Conservation (phyloP, 2,888 invertebrate species). For the Molorchus minor region DNA sequence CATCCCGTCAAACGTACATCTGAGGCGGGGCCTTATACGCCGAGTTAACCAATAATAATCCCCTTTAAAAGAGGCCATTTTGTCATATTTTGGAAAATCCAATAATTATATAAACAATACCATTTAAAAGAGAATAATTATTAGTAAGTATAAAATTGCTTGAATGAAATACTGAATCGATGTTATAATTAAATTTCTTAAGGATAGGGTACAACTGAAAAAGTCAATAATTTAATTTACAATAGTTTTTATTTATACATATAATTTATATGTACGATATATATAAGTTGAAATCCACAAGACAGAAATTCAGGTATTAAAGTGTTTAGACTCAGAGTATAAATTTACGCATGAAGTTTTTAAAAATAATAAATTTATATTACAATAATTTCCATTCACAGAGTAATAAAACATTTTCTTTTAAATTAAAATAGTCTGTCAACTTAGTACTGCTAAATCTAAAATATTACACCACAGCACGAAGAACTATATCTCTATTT, state of each 20-base stretch:
- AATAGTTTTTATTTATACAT: conserved; percentile 65
- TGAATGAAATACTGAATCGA: neutral
- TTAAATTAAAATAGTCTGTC: conserved; percentile 48
- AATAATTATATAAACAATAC: conserved; percentile 24
- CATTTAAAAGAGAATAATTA: conserved; percentile 7
- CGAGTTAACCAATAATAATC: conserved; percentile 71
- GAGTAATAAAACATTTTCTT: conserved; percentile 50
- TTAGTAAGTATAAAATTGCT: neutral
- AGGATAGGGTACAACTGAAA: conserved; percentile 23
- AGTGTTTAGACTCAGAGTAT: conserved; percentile 57
- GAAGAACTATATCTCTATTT: conserved; percentile 62
- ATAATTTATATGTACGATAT: conserved; percentile 62
- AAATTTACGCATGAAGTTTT: conserved; percentile 53
- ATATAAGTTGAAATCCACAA: conserved; percentile 64
- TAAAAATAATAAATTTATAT: conserved; percentile 56
- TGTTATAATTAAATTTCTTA: neutral
- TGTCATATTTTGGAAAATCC: conserved; percentile 54
- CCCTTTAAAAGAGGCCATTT: conserved; percentile 68
- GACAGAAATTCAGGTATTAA: conserved; percentile 61
- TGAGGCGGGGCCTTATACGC: conserved; percentile 68
- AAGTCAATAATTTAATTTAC: conserved; percentile 55
- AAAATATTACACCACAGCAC: conserved; percentile 66
- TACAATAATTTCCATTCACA: conserved; percentile 55
- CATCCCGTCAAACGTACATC: conserved; percentile 68
- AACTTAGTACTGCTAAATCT: conserved; percentile 60